Percentiles rank a stretch among this genome's conserved stretches.
Evolutionary conservation across 2,888 invertebrate genomes (phyloP).

Genomic region (Nemapogon koenigi): DNA sequence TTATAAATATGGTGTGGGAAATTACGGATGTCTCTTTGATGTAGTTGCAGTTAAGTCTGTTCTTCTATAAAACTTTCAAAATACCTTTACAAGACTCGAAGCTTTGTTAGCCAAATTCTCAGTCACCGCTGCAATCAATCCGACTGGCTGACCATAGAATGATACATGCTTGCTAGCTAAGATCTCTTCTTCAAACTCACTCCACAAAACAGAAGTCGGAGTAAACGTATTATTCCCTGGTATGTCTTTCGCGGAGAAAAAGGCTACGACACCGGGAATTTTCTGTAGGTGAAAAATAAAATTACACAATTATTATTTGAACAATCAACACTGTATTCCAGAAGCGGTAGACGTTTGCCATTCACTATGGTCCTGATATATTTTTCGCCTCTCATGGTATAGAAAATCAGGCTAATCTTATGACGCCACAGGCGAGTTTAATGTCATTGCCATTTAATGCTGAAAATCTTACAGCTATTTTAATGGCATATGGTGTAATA

Average conservation of each 20-base stretch:
- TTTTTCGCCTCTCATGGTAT: too few species aligned
- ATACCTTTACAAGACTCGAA: conserved; percentile 27
- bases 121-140: conserved; percentile 72
- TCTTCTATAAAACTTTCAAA: conserved; percentile 24
- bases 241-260: conserved; percentile 70
- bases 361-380: too few species aligned
- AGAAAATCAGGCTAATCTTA: too few species aligned
- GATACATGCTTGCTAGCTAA: conserved; percentile 58
- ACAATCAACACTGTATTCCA: too few species aligned
- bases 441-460: too few species aligned
- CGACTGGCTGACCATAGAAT: conserved; percentile 78
- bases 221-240: conserved; percentile 72
- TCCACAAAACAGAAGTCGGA: conserved; percentile 36
- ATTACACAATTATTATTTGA: too few species aligned
- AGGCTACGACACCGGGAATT: conserved; percentile 70
- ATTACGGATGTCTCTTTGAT: too few species aligned
- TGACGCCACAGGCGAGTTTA: too few species aligned
- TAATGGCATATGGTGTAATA: too few species aligned
- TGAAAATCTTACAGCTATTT: too few species aligned
- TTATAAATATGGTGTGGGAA: too few species aligned
- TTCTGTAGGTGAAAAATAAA: conserved; percentile 62
- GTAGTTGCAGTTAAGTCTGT: conserved; percentile 32
- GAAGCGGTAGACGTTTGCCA: too few species aligned
- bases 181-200: conserved; percentile 47
- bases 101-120: conserved; percentile 63